phyloP scores from a whole-genome alignment of 2,113 vertebrate species.

The Plecotus auritus region DNA sequence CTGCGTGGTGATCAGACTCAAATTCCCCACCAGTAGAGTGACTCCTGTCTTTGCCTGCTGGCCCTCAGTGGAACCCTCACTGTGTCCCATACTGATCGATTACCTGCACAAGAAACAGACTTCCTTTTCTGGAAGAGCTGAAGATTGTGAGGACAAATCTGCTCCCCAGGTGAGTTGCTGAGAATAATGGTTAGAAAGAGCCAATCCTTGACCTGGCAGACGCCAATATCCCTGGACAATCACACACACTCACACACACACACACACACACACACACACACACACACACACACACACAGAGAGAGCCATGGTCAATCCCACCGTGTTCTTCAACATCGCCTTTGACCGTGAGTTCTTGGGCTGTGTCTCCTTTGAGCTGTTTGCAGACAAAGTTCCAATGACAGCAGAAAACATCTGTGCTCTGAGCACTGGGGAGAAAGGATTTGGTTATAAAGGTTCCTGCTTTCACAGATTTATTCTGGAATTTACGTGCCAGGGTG shows the following conservation, averaged over 20 bases:
- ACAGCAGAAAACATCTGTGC: background rate
- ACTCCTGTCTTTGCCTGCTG: background rate
- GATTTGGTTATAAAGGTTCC: background rate
- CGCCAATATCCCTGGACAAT: background rate
- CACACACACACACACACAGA: no score
- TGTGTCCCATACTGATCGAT: no score
- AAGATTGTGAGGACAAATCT: background rate
- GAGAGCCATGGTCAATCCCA: background rate
- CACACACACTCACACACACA: no score
- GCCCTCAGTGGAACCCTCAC: background rate
- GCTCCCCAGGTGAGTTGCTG: background rate
- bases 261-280: no score
- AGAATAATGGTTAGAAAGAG: background rate
- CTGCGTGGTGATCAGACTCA: background rate
- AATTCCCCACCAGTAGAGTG: rapidly evolving
- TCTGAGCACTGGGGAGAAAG: background rate
- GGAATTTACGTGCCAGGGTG: background rate
- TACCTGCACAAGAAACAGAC: background rate
- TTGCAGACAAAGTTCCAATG: background rate
- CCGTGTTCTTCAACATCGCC: background rate
- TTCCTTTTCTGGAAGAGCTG: background rate
- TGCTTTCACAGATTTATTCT: background rate
- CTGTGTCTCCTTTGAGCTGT: background rate
- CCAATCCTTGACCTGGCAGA: background rate
- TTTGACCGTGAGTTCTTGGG: background rate